Base-by-base conservation (phyloP, 2,113 vertebrate genomes). In the Dermatemys mawii region DNA sequence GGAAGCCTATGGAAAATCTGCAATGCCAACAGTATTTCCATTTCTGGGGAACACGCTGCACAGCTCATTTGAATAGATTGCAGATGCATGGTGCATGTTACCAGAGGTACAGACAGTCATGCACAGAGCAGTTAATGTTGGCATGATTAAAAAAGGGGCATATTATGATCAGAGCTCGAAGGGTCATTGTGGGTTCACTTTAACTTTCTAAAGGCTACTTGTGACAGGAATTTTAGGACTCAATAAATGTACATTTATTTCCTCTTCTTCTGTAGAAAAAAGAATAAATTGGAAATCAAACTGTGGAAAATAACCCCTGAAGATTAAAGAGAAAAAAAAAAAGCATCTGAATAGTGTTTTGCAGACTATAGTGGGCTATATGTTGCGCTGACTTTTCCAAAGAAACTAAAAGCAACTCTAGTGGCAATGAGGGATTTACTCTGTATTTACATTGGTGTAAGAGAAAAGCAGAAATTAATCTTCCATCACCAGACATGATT, bases 401-500 rank as follows among this genome's bases (percentile, higher is more conserved):
- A 51, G 51, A 51, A 51, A 51, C 19, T 51, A 21, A 51, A 5
- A 76, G 32, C 85, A 87, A 81, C 90, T 29, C 4, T 50, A 14
- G 26, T 4, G 26, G 35, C 75, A 79, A 55, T 81, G 27, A 93
- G 78, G 11, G 26, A 27, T 4, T 54, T 41, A 19, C 2, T 92
- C 46, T 44, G 49, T 1, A 12, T 83, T 90, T 85, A 21, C 85
- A 22, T 85, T 54, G 3, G 1, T 86, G 9, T 44, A 80, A 95
- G 92, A 46, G 13, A 8, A 92, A 29, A 84, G 51, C 6, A 88
- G 60, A 86, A 88, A 86, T 89, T 87, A 89, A 11, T 84, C 5
- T 14, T 82, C 26, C 84, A 14, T 53, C 51, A 83, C 80, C 85
- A 90, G 29, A 5, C 9, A 1, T 35, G 35, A 38, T 21, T 75